A percentile compares a stretch with the other conserved stretches of the same genome.
Conservation (phyloP, 2,888 invertebrate genomes). For the Cabera pusaria region DNA sequence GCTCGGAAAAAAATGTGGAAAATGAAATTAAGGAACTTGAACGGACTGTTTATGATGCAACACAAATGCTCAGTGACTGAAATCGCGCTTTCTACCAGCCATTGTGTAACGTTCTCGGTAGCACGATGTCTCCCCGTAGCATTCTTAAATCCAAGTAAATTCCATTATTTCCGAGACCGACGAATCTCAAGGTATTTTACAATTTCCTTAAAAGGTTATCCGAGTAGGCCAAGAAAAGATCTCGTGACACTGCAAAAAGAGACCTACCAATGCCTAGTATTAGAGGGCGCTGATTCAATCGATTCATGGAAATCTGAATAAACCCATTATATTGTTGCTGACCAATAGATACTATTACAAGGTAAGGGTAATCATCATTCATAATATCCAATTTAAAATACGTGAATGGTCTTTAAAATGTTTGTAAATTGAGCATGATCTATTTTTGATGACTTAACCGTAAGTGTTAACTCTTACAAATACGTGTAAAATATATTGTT, state of each 20-base stretch:
- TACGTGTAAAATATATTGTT: constrained; percentile 23
- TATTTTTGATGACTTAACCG: constrained; percentile 12
- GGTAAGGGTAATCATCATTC: too few species aligned
- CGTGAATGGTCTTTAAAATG: too few species aligned
- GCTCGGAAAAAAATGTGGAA: constrained; percentile 11
- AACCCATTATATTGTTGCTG: too few species aligned
- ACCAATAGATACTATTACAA: too few species aligned
- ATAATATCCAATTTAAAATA: too few species aligned
- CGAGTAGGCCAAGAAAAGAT: constrained; percentile 17
- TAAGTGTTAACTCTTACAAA: constrained; percentile 5
- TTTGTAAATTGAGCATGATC: too few species aligned
- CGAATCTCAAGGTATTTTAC: constrained; percentile 18
- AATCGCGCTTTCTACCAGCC: constrained; percentile 66
- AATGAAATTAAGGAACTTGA: constrained; percentile 20
- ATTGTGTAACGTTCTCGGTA: constrained; percentile 61
- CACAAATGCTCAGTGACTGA: constrained; percentile 57
- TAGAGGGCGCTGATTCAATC: constrained; percentile 14
- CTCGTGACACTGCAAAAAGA: constrained; percentile 24
- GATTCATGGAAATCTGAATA: constrained; percentile 5
- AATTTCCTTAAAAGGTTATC: constrained; percentile 28
- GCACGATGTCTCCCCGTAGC: constrained; percentile 43
- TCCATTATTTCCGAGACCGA: constrained; percentile 22
- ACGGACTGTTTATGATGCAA: constrained; percentile 56
- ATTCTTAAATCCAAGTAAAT: constrained; percentile 45
- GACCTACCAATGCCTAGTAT: constrained; percentile 2